Evolutionary conservation across 1,140 invertebrate species (phyloP).

Genomic region (Scaptodrosophila lebanonensis): DNA sequence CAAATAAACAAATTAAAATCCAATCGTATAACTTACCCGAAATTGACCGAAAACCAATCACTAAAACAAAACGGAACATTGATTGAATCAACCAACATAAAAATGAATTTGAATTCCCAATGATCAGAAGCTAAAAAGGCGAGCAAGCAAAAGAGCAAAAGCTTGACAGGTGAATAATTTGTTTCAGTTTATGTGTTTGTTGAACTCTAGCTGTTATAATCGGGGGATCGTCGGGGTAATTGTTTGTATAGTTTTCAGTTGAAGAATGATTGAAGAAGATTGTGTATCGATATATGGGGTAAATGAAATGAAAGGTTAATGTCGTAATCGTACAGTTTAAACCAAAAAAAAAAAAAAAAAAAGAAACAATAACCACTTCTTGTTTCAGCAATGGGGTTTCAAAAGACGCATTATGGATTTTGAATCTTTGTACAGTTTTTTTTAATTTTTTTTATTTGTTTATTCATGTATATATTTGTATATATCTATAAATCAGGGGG

Average conservation of each 20-base stretch:
- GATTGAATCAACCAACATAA: slow-evolving; percentile 28
- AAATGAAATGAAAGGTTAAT: too few relatives aligned
- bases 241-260: neutral
- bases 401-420: too few relatives aligned
- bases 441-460: too few relatives aligned
- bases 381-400: too few relatives aligned
- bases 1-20: slow-evolving; percentile 20
- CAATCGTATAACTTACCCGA: slow-evolving; percentile 12
- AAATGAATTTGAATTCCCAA: slow-evolving; percentile 8
- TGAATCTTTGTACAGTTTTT: too few relatives aligned
- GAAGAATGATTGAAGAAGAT: too few relatives aligned
- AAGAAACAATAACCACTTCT: too few relatives aligned
- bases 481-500: too few relatives aligned
- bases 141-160: slow-evolving; percentile 87
- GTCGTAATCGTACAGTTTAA: too few relatives aligned
- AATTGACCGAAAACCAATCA: slow-evolving; percentile 3
- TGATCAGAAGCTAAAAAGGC: slow-evolving; percentile 92
- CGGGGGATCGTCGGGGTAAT: neutral
- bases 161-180: slow-evolving; percentile 85
- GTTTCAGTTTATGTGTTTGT: neutral
- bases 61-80: slow-evolving; percentile 17
- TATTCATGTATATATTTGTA: too few relatives aligned
- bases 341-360: too few relatives aligned
- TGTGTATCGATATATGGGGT: too few relatives aligned
- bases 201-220: neutral